Conservation (phyloP, 2,113 vertebrate genomes). For the Erinaceus europaeus region DNA sequence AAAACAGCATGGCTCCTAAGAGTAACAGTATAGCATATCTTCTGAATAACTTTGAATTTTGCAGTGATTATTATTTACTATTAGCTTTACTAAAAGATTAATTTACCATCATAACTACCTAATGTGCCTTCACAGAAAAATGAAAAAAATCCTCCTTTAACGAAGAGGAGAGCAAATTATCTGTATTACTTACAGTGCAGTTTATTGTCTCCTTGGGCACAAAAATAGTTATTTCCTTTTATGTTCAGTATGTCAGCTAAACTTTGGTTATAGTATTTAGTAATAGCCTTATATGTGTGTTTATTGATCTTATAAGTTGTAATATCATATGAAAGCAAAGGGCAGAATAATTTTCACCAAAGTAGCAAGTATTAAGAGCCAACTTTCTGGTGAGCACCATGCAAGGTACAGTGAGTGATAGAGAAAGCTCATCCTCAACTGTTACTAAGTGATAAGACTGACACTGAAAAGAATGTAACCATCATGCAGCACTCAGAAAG, state of each 20-base stretch:
- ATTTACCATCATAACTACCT: too few species aligned
- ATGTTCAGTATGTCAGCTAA: slow-evolving; percentile 25
- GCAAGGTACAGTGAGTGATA: not conserved
- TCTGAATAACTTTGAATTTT: not conserved
- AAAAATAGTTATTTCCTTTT: slow-evolving; percentile 10
- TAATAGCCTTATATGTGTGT: not conserved
- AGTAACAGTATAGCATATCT: not conserved
- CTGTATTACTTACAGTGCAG: not conserved
- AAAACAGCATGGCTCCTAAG: not conserved
- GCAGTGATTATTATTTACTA: not conserved
- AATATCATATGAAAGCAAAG: not conserved
- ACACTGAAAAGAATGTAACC: not conserved
- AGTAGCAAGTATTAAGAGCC: not conserved
- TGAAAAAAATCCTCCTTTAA: not conserved
- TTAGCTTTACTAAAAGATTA: not conserved
- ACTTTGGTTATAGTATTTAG: slow-evolving; percentile 9
- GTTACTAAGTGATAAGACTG: not conserved
- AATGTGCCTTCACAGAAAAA: too few species aligned
- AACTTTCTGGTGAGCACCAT: not conserved
- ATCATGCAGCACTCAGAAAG: not conserved
- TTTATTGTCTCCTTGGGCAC: not conserved
- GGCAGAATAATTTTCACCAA: not conserved
- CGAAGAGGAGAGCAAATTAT: not conserved
- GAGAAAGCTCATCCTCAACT: not conserved
- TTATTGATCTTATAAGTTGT: not conserved